Base-by-base conservation (phyloP, 2,113 vertebrate species). In the Zeus faber region DNA sequence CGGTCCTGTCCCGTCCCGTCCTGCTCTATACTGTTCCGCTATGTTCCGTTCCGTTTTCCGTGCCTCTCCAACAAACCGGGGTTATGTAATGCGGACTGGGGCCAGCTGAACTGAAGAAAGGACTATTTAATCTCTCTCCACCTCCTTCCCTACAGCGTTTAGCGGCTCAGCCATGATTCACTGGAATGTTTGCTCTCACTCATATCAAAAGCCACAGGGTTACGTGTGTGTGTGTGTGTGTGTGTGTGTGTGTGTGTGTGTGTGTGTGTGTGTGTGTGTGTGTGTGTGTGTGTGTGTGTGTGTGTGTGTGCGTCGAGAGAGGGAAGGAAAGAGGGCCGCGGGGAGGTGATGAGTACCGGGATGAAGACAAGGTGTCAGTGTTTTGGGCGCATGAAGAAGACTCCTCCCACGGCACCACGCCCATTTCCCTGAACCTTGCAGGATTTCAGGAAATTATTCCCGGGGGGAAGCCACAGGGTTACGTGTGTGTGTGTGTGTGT, bases 61-160 rank as follows among this genome's bases (percentile, higher is more conserved):
- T 40, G 54, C 33, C 51, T 54, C 56, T 62, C 53, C 67, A 63
- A 72, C 65, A 66, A 56, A 70, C 58, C 65, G 47, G 16, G 5
- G 61, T 83, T 83, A 79, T 64, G 79, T 63, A 80, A 85, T 50
- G 35, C 61, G 51, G 60, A 77, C 49, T 41, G 29, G 22, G 56
- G 58, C 69, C 70, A 78, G 70, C 74, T 56, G 74, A 80, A 62
- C 54, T 11, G 44, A 70, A 68, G 62, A 73, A 76, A 70, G 64
- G 63, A 21, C 60, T 48, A 25, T 66, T 81, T 68, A 68, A 71
- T 24, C 67, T 62, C 11, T 29, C 76, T 60, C 31, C 49, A 50
- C 58, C 58, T 76, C 62, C 67, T 60, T 64, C 57, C 49, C 56
- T 11, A 13, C 63, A 48, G 65, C 9, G 14, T 35, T 26, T 45